Evolutionary conservation across 2,113 vertebrate species (phyloP).

Genomic region (Elephantulus edwardii): DNA sequence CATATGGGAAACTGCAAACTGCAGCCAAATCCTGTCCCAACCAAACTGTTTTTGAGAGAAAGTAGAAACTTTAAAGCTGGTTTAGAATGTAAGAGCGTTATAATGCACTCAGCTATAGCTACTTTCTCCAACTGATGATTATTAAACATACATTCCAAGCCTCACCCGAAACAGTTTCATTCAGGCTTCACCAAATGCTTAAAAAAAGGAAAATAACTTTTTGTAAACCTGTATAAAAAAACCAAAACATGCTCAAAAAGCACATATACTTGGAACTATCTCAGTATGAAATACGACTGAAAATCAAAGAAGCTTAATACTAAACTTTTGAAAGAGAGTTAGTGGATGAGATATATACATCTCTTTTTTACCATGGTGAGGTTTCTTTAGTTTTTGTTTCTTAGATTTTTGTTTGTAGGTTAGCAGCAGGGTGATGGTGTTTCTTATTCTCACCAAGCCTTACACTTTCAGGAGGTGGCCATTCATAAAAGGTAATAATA

Average conservation of each 20-base stretch:
- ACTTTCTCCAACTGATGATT: neutral
- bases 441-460: neutral
- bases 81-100: slow-evolving; percentile 62
- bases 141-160: slow-evolving; percentile 57
- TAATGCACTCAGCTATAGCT: slow-evolving; percentile 52
- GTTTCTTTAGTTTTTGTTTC: neutral
- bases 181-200: slow-evolving; percentile 46
- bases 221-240: neutral
- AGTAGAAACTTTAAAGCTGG: slow-evolving; percentile 70
- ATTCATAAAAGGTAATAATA: neutral
- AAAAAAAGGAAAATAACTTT: slow-evolving; percentile 56
- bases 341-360: neutral
- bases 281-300: neutral
- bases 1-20: slow-evolving; percentile 72
- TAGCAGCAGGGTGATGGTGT: neutral
- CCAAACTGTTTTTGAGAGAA: slow-evolving; percentile 75
- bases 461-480: neutral
- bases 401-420: too few relatives aligned
- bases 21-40: slow-evolving; percentile 77
- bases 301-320: neutral
- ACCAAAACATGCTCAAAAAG: neutral
- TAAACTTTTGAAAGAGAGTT: slow-evolving; percentile 17
- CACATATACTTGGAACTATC: neutral
- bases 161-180: slow-evolving; percentile 17
- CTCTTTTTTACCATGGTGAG: neutral